Percentiles rank a stretch among this genome's conserved stretches.
These are phyloP conservation scores for Eriocheir sinensis DNA, from an alignment of 1,140 invertebrate genomes.

Conservation along the genomic window DNA sequence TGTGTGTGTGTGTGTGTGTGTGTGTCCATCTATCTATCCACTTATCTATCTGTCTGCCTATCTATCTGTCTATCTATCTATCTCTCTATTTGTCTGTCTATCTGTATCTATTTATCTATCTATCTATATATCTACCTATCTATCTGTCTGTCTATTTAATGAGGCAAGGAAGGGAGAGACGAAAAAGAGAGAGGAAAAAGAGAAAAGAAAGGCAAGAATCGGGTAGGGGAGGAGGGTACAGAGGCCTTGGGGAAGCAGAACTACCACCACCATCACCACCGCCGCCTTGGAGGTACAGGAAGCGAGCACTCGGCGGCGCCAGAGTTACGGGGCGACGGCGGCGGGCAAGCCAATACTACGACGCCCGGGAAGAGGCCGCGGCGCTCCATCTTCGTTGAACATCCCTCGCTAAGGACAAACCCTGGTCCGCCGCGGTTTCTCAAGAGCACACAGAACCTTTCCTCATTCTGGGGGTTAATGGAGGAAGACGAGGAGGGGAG, in stretches of 20 bases:
- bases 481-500: neutral
- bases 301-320: neutral
- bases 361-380: neutral
- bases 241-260: neutral
- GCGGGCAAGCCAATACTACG: neutral
- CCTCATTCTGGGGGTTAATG: slow-evolving; percentile 19
- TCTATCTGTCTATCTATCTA: too few relatives aligned
- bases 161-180: too few relatives aligned
- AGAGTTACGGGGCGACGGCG: neutral
- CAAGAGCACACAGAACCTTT: neutral
- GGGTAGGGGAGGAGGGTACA: too few relatives aligned
- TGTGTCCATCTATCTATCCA: too few relatives aligned
- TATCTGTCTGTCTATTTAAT: too few relatives aligned
- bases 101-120: too few relatives aligned
- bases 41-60: too few relatives aligned
- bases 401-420: neutral
- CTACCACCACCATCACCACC: neutral
- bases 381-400: neutral
- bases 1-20: too few relatives aligned
- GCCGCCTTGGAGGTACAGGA: neutral
- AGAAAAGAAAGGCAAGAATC: neutral
- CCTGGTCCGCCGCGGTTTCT: neutral
- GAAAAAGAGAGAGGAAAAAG: too few relatives aligned
- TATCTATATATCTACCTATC: too few relatives aligned
- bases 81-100: too few relatives aligned